Base-by-base conservation (phyloP, 2,797 vertebrate species). In the Rallus crepitans region DNA sequence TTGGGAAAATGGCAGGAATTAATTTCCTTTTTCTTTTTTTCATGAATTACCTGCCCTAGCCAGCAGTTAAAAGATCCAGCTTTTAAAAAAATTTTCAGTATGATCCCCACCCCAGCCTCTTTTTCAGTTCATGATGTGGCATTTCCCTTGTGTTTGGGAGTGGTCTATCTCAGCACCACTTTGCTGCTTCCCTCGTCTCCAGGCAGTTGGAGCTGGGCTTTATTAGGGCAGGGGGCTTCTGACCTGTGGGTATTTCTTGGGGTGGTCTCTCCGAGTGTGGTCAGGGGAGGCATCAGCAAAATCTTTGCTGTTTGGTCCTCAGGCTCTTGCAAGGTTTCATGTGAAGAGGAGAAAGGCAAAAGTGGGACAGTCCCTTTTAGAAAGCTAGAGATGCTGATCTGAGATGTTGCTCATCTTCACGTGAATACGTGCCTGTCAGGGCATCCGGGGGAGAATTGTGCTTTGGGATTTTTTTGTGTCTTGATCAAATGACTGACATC, bases 321-420 rank as follows among this genome's bases (percentile, higher is more conserved):
- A 2, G 13, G 30, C 11, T 42, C 52, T 59, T 2, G 0, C 0
- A 2, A 40, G 23, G 24, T 31, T 65, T 71, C 3, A 1, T 4
- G 3, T 25, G 30, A 73, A 27, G 37, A 90, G 33, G 11, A 85
- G 48, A 72, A 91, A 66, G 23, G 24, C 0, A 0, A 45, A 79
- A 79, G 7, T 14, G 16, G 9, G 4, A 7, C 9, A 2, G 17
- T 64, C 9, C 7, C 12, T 45, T 79, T 73, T 52, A 61, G 60
- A 21, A 83, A 70, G 16, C 13, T 48, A 25, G 12, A 68, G 40
- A 45, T 65, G 28, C 9, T 30, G 24, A 39, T 35, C 20, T 45
- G 45, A 82, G 45, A 35, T 16, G 28, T 55, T 64, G 37, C 1
- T 1, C 15, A 3, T 75, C 15, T 75, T 48, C 42, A 15, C 3